Conservation (phyloP, 1,140 invertebrate genomes). For the Hormaphis cornu region DNA sequence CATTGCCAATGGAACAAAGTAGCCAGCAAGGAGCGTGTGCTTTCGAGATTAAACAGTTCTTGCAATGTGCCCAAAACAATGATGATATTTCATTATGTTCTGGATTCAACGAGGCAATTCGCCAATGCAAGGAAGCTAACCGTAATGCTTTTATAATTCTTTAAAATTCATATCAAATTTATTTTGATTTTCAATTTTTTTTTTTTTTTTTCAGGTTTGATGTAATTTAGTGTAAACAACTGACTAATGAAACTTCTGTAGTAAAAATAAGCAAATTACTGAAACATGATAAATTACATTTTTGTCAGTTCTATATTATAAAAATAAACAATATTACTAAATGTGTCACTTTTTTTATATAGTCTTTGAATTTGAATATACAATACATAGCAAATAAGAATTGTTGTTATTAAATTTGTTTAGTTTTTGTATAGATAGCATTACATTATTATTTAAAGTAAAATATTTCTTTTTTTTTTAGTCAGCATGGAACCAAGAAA, state of each 20-base stretch:
- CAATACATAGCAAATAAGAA: no score
- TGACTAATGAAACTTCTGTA: not conserved
- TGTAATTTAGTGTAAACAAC: not conserved
- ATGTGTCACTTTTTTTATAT: no score
- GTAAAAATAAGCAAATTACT: not conserved
- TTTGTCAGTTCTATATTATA: not conserved
- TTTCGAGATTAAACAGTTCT: constrained; percentile 83
- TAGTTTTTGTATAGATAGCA: no score
- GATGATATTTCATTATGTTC: constrained; percentile 75
- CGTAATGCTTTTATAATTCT: constrained; percentile 41
- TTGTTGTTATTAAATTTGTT: no score
- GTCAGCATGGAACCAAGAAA: no score
- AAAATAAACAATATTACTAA: not conserved
- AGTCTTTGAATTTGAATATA: no score
- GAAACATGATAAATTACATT: not conserved
- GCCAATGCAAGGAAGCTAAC: constrained; percentile 67
- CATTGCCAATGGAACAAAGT: constrained; percentile 42
- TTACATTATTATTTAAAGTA: no score
- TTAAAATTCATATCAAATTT: not conserved
- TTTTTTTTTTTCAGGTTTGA: constrained; percentile 8
- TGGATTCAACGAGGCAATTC: constrained; percentile 85
- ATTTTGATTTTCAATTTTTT: not conserved
- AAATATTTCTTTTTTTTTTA: no score
- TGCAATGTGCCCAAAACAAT: constrained; percentile 77
- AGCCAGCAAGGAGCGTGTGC: constrained; percentile 57